These are phyloP conservation scores for Nemoura dubitans DNA, from an alignment of 2,888 invertebrate genomes.

Conservation along the genomic window DNA sequence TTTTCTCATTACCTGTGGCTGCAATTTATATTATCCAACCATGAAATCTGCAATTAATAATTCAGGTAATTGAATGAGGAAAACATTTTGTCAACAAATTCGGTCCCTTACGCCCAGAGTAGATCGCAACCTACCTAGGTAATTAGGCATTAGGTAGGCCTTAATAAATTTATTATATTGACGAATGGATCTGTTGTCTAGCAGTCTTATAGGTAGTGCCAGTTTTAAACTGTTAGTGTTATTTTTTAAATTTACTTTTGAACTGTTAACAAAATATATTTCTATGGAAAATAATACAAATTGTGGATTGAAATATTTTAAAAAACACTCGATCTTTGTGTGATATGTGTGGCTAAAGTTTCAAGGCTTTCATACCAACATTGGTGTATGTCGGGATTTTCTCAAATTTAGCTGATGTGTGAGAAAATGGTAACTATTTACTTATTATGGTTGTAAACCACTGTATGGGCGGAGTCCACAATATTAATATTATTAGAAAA, in stretches of 20 bases:
- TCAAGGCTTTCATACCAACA: background rate
- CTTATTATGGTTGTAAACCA: constrained; percentile 12
- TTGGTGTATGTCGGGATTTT: background rate
- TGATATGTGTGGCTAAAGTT: background rate
- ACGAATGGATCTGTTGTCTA: background rate
- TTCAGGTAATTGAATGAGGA: too few species aligned
- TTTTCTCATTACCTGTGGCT: too few species aligned
- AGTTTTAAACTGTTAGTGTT: background rate
- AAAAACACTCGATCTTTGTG: background rate
- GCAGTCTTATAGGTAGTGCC: background rate
- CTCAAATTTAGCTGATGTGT: background rate
- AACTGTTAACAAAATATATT: background rate
- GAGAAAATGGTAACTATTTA: background rate
- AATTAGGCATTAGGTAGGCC: too few species aligned
- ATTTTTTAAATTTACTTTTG: background rate
- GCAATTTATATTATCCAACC: too few species aligned
- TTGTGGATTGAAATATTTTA: background rate
- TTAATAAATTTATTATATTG: background rate
- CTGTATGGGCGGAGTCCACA: background rate
- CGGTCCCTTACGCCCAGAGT: background rate
- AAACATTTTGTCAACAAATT: too few species aligned
- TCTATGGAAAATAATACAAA: background rate
- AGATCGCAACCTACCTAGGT: background rate
- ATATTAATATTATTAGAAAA: background rate
- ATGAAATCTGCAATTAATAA: too few species aligned